Evolutionary conservation across 2,888 invertebrate genomes (phyloP).

Genomic region (Caenorhabditis plicata): DNA sequence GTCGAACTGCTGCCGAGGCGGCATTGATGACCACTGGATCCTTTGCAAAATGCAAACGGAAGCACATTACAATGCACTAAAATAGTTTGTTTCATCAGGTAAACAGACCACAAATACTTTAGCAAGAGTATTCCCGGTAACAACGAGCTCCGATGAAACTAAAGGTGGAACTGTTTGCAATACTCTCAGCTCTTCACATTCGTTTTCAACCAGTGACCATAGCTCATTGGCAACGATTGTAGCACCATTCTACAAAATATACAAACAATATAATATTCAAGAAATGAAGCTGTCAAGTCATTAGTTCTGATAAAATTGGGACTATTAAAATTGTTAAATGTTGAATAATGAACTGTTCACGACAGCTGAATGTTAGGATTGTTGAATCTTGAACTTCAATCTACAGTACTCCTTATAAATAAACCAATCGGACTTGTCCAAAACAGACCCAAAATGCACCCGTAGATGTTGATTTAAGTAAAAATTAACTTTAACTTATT

Average conservation of each 20-base stretch:
- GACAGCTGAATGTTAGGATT: no score
- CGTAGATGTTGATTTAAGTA: no score
- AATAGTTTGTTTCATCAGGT: neutral
- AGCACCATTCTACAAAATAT: slow-evolving; percentile 79
- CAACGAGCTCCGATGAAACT: slow-evolving; percentile 90
- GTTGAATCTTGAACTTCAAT: no score
- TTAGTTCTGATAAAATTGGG: no score
- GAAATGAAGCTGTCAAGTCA: no score
- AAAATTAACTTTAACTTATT: no score
- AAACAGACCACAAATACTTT: slow-evolving; percentile 73
- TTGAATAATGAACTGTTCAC: no score
- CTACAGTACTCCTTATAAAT: no score
- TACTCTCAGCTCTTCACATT: slow-evolving; percentile 90
- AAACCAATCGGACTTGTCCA: no score
- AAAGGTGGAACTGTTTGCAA: slow-evolving; percentile 84
- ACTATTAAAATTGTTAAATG: no score
- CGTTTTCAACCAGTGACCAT: slow-evolving; percentile 89
- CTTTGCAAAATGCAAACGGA: slow-evolving; percentile 91
- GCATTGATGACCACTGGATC: slow-evolving; percentile 94
- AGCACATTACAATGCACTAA: slow-evolving; percentile 88
- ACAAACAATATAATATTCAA: no score
- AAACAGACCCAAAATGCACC: no score
- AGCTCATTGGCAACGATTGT: slow-evolving; percentile 88
- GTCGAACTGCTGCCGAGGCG: slow-evolving; percentile 94
- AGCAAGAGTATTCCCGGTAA: slow-evolving; percentile 89